Percentiles rank a stretch among this genome's conserved stretches.
Evolutionary conservation across 2,113 vertebrate genomes (phyloP).

Genomic region (Bombycilla garrulus): DNA sequence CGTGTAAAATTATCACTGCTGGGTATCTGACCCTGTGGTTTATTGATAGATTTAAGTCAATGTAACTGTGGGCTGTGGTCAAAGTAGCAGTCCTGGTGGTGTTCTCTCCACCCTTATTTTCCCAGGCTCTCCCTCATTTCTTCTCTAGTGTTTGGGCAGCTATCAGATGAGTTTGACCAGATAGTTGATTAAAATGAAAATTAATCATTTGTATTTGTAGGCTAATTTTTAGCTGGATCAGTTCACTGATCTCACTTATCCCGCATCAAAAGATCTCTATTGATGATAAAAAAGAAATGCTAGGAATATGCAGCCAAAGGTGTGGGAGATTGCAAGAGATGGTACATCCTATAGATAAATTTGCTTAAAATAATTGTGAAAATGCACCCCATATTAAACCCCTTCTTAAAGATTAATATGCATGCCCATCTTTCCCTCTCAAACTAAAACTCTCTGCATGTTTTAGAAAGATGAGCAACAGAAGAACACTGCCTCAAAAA

Average conservation of each 20-base stretch:
- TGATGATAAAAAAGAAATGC: background rate
- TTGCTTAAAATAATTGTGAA: background rate
- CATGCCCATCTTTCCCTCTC: background rate
- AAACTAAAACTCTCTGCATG: background rate
- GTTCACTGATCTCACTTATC: background rate
- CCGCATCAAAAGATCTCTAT: background rate
- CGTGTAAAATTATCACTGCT: conserved; percentile 31
- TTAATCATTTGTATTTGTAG: conserved; percentile 45
- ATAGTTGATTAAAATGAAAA: conserved; percentile 19
- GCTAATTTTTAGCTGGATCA: background rate
- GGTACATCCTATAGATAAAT: background rate
- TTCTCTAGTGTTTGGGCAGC: background rate
- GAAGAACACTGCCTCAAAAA: background rate
- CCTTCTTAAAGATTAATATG: background rate
- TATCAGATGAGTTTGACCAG: background rate
- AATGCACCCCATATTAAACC: background rate
- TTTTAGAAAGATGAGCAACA: background rate
- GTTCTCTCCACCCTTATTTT: conserved; percentile 54
- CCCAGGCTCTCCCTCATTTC: conserved; percentile 53
- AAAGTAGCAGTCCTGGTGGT: conserved; percentile 38
- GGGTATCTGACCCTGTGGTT: conserved; percentile 54
- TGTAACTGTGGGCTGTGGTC: conserved; percentile 22
- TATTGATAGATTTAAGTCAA: conserved; percentile 40
- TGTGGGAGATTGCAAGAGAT: background rate
- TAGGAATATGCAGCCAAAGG: conserved; percentile 16